Evolutionary conservation across 2,113 vertebrate species (phyloP).

Genomic region (Uropsilus gracilis): DNA sequence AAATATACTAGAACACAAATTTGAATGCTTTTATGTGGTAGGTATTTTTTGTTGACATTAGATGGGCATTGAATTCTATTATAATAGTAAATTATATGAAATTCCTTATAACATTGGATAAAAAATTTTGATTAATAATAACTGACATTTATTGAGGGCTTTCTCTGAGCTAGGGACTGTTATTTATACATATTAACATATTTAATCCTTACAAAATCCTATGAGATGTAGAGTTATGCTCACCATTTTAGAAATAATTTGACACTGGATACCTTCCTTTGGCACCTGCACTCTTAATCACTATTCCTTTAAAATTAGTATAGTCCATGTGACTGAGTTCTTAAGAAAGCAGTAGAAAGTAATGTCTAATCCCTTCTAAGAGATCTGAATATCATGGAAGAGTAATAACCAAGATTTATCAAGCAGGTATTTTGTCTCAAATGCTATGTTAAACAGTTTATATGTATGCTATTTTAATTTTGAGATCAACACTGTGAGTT

Average conservation of each 20-base stretch:
- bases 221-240: neutral
- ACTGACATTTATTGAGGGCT: neutral
- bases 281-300: neutral
- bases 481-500: neutral
- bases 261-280: neutral
- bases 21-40: neutral
- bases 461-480: neutral
- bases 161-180: neutral
- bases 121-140: conserved; percentile 1
- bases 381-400: neutral
- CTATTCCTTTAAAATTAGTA: neutral
- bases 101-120: neutral
- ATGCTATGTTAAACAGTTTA: neutral
- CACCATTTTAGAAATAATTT: conserved; percentile 16
- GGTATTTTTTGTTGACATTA: neutral
- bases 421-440: neutral
- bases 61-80: neutral
- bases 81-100: conserved; percentile 1
- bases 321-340: neutral
- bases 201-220: neutral
- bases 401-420: neutral
- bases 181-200: neutral
- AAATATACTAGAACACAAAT: neutral
- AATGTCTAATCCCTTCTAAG: neutral
- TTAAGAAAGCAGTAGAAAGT: neutral